Evolutionary conservation across 2,113 vertebrate species (phyloP), one percentile per base, ranked within the genome.

Genomic region (Ammodytes marinus): DNA sequence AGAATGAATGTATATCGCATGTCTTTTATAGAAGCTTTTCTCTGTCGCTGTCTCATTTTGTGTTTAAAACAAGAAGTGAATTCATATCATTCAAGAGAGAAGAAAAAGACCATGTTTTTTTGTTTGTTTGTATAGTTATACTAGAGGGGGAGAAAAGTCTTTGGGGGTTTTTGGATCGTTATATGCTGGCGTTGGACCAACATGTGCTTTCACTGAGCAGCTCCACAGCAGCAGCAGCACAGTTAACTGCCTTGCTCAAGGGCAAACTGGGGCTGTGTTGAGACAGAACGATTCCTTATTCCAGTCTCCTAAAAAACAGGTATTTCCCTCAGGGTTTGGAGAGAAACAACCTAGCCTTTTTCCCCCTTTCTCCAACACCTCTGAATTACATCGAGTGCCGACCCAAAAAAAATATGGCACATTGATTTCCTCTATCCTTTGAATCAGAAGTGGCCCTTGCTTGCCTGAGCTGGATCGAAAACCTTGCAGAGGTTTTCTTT

Each of bases 241-340:
- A 10, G 65, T 59, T 37, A 66, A 77, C 64, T 82, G 87, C 76
- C 80, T 88, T 84, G 85, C 88, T 90, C 70, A 76, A 65, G 79
- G 88, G 86, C 17, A 59, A 85, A 74, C 49, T 78, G 37, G 61
- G 63, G 7, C 61, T 14, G 67, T 10, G 27, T 40, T 39, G 61
- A 58, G 35, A 80, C 46, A 57, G 74, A 82, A 19, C 39, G 40
- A 5, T 68, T 27, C 57, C 52, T 45, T 5, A 50, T 61, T 35
- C 65, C 19, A 43, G 65, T 71, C n/a, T 11, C 13, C 3, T 27
- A 27, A 27, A n/a, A 42, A 27, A 59, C 39, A 65, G 66, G 61
- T 61, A 27, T 77, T 71, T 68, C 17, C 15, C 69, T 40, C 39
- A 49, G 19, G 54, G 76, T 63, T 57, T 10, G 27, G 37, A 58